Percentiles rank a stretch among this genome's conserved stretches.
Evolutionary conservation across 2,888 invertebrate genomes (phyloP).

Genomic region (Papilio demoleus): DNA sequence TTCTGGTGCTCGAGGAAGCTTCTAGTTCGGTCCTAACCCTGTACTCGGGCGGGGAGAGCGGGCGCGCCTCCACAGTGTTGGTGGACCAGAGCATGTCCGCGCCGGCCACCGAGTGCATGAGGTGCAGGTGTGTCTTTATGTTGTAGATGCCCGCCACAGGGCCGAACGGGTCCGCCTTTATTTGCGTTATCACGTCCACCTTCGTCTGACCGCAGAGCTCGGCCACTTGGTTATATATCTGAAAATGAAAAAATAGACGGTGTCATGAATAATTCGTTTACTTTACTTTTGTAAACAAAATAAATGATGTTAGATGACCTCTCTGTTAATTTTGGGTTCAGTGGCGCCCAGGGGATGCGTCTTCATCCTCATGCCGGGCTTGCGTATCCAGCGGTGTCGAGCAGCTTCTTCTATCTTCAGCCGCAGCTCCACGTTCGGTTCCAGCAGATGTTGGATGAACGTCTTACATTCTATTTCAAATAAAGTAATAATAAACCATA

Average conservation of each 20-base stretch:
- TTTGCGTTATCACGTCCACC: conserved; percentile 73
- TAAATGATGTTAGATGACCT: no score
- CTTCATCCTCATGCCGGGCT: conserved; percentile 77
- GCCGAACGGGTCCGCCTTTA: conserved; percentile 83
- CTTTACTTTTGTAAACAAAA: no score
- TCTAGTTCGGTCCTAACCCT: conserved; percentile 50
- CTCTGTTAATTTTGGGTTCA: conserved; percentile 63
- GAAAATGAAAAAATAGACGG: conserved; percentile 43
- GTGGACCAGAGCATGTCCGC: conserved; percentile 67
- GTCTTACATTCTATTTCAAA: conserved; percentile 66
- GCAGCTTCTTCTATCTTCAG: conserved; percentile 83
- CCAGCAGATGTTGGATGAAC: conserved; percentile 81
- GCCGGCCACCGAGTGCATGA: conserved; percentile 58
- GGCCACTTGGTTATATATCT: conserved; percentile 79
- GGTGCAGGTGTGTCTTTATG: conserved; percentile 76
- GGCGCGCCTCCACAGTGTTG: conserved; percentile 56
- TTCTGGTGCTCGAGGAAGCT: conserved; percentile 47
- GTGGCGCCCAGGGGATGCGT: conserved; percentile 73
- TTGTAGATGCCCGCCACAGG: conserved; percentile 85
- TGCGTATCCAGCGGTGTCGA: conserved; percentile 84
- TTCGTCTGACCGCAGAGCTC: conserved; percentile 70
- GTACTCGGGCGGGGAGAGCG: conserved; percentile 64
- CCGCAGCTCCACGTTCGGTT: conserved; percentile 79
- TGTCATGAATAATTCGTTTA: no score
- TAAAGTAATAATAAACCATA: neutral